Conservation (phyloP, 2,888 invertebrate genomes). For the Dasypogon diadema region DNA sequence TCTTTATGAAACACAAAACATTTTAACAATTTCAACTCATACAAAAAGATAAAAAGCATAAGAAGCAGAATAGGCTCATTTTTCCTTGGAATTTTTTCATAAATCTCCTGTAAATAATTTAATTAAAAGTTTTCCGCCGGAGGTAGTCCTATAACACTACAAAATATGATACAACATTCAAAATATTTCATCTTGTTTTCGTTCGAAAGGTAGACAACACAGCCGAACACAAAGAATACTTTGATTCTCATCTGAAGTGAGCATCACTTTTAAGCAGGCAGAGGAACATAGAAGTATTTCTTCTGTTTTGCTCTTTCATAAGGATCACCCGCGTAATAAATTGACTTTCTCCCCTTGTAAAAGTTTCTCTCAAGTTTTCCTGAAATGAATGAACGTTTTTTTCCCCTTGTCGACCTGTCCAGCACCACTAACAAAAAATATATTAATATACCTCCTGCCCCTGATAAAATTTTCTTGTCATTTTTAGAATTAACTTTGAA, state of each 20-base stretch:
- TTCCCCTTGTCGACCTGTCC: not conserved
- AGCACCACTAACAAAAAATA: not conserved
- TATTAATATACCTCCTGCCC: not conserved
- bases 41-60: too few species aligned
- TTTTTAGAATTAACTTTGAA: conserved; percentile 23
- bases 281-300: too few species aligned
- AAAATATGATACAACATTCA: too few species aligned
- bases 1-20: too few species aligned
- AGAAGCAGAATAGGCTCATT: not conserved
- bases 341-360: not conserved
- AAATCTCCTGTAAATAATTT: not conserved
- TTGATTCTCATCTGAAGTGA: not conserved
- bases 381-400: not conserved
- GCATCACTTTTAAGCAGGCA: too few species aligned
- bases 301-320: too few species aligned
- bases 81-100: not conserved
- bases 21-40: too few species aligned
- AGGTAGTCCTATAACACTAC: not conserved
- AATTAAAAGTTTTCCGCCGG: not conserved
- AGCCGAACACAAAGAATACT: not conserved
- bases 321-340: not conserved
- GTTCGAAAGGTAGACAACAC: not conserved
- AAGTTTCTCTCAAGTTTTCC: not conserved
- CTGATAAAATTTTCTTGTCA: conserved; percentile 11
- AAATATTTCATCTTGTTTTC: not conserved